Base-by-base conservation (phyloP, 2,797 vertebrate genomes). In the Alfaro cultratus region DNA sequence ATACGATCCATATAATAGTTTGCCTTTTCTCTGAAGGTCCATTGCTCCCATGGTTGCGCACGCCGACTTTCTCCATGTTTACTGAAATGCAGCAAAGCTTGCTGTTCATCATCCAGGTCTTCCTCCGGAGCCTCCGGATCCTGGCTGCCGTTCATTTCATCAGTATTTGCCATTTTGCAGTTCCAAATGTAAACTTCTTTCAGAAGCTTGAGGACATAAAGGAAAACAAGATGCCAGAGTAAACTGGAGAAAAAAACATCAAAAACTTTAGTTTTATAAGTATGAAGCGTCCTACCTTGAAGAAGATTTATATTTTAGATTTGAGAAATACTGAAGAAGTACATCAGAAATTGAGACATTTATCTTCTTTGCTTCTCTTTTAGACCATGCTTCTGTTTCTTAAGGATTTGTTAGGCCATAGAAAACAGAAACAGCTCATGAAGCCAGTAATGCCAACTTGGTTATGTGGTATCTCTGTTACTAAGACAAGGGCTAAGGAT, bases 21-120 rank as follows among this genome's bases (percentile, higher is more conserved):
- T 15, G 92, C 71, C 74, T 94, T 96, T 89, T 96, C 94, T 78
- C 78, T 93, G 79, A 91, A 90, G 8, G 93, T 95, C 90, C 94
- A 95, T 82, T 95, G 95, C 23, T 93, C 82, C 96, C 96, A 96
- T 0, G 96, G 95, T 15, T 92, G 74, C 0, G 86, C 79, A 1
- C 49, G 91, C 0, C 89, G 90, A 11, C 75, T 68, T 45, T 96
- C 95, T 0, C 4, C 26, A 53, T 91, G 93, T 71, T 81, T 91
- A 49, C 92, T 41, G 3, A 96, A 85, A 49, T 91, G 87, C 26
- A 92, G 16, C 31, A 96, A 72, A 9, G 87, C 53, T 5, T 74
- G 75, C 0, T 92, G 71, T 0, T 91, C 85, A 0, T 81, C 85
- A 1, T 88, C 86, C 47, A 88, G 1, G 4, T 94, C 92, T 49